phyloP scores from a whole-genome alignment of 2,888 invertebrate genomes.

The Drosophila recens region DNA sequence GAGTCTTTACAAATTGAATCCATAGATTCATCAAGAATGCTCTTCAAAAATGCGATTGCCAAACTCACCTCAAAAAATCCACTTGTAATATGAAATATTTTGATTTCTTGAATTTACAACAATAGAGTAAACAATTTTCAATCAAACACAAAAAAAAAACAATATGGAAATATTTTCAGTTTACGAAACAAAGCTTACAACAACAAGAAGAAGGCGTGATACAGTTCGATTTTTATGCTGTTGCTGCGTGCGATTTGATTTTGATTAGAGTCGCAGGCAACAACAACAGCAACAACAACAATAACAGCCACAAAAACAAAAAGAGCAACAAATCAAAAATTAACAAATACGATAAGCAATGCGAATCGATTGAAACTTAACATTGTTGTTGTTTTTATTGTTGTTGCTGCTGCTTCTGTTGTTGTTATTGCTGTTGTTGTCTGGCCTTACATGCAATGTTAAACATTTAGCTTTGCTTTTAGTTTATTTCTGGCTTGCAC shows the following conservation, averaged over 20 bases:
- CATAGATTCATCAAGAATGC: not conserved
- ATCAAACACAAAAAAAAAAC: slow-evolving; percentile 4
- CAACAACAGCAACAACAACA: slow-evolving; percentile 24
- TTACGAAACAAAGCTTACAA: slow-evolving; percentile 41
- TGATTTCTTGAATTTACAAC: slow-evolving; percentile 21
- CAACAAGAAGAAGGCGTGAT: slow-evolving; percentile 23
- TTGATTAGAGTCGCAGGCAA: slow-evolving; percentile 52
- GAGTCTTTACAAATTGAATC: not conserved
- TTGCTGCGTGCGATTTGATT: slow-evolving; percentile 42
- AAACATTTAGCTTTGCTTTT: slow-evolving; percentile 39
- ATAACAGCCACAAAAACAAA: slow-evolving; percentile 15
- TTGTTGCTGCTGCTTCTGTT: slow-evolving; percentile 33
- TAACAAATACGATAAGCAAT: slow-evolving; percentile 48
- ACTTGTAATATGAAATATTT: slow-evolving; percentile 56
- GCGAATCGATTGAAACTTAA: slow-evolving; percentile 62
- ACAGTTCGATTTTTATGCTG: slow-evolving; percentile 34
- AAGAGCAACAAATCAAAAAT: slow-evolving; percentile 24
- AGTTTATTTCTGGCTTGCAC: slow-evolving; percentile 14
- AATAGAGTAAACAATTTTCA: slow-evolving; percentile 18
- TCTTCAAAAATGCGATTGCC: slow-evolving; percentile 36
- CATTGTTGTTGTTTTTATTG: slow-evolving; percentile 27
- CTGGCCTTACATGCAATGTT: slow-evolving; percentile 48
- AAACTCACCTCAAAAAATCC: slow-evolving; percentile 56
- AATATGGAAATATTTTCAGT: slow-evolving; percentile 29
- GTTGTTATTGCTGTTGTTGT: slow-evolving; percentile 40